Evolutionary conservation across 1,140 invertebrate genomes (phyloP).

Genomic region (Hylaeus volcanicus): DNA sequence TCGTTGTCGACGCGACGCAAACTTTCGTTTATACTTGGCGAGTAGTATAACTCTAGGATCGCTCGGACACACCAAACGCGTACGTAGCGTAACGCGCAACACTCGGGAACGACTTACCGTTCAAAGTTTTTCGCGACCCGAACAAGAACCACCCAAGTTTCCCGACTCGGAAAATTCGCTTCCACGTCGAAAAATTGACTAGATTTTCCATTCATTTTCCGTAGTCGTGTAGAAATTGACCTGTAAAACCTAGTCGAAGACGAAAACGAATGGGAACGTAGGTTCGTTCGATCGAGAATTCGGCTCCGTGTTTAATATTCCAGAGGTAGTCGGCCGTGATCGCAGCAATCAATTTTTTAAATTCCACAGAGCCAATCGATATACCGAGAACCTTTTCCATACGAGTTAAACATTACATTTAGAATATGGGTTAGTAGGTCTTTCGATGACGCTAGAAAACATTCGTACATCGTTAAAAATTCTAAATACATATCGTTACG

Average conservation of each 20-base stretch:
- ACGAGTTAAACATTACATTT: conserved; percentile 10
- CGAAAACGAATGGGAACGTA: too few species aligned
- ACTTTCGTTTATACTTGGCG: too few species aligned
- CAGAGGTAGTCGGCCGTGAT: background rate
- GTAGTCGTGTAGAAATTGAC: too few species aligned
- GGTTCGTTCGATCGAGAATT: background rate
- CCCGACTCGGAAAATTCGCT: too few species aligned
- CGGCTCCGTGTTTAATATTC: conserved; percentile 7
- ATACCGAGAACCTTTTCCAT: background rate
- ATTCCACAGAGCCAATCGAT: background rate
- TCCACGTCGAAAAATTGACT: too few species aligned
- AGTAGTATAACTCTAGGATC: background rate
- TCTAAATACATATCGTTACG: background rate
- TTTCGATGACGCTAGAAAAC: background rate
- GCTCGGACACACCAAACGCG: background rate
- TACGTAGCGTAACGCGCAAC: too few species aligned
- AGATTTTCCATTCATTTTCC: too few species aligned
- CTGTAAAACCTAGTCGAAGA: too few species aligned
- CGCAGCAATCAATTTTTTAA: conserved; percentile 25
- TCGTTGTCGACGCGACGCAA: too few species aligned
- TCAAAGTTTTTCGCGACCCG: too few species aligned
- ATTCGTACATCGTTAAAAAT: conserved; percentile 5
- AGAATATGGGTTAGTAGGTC: conserved; percentile 42
- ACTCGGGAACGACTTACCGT: too few species aligned
- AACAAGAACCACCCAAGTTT: too few species aligned